Evolutionary conservation across 2,113 vertebrate genomes (phyloP).

Genomic region (Piaya cayana): DNA sequence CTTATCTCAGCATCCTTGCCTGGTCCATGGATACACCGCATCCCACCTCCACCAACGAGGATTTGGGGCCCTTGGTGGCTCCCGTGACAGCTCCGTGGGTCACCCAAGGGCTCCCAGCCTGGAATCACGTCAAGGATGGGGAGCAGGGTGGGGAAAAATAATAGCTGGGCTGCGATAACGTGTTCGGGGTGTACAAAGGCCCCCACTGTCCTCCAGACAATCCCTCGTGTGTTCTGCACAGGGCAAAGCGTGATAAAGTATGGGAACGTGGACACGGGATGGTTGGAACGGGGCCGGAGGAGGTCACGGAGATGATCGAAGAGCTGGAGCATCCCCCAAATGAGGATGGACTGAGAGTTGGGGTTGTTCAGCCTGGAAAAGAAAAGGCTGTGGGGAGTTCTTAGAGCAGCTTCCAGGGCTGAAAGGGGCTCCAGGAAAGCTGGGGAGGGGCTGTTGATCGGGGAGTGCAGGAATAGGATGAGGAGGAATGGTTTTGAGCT

Average conservation of each 20-base stretch:
- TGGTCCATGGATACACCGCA: background rate
- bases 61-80: background rate
- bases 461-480: no score
- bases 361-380: no score
- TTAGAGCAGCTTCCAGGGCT: no score
- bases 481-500: no score
- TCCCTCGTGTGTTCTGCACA: background rate
- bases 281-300: no score
- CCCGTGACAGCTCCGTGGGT: fast-evolving
- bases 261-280: background rate
- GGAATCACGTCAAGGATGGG: background rate
- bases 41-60: background rate
- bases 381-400: no score
- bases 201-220: background rate
- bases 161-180: background rate
- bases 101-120: background rate
- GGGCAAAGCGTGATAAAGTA: background rate
- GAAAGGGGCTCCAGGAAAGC: no score
- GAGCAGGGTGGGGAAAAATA: background rate
- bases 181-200: background rate
- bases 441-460: no score
- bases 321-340: no score
- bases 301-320: no score
- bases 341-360: no score
- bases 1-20: fast-evolving